These are phyloP conservation scores for Bradypodion ventrale DNA, from an alignment of 2,797 vertebrate species.

Conservation along the genomic window DNA sequence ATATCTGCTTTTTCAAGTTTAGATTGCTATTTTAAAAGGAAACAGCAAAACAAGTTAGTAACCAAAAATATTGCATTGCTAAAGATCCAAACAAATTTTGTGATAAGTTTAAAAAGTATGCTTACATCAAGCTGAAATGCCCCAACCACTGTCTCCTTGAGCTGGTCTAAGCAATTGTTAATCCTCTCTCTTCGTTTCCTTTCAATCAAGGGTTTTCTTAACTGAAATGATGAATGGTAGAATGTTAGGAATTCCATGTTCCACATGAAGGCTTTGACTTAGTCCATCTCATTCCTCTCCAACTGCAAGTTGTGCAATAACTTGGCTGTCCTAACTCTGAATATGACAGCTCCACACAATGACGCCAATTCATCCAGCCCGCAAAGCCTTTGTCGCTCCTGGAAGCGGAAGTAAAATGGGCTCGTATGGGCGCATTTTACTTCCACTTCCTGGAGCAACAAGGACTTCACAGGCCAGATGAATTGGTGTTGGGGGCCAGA, in stretches of 20 bases:
- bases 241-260: not conserved
- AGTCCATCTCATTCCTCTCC: too few species aligned
- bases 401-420: too few species aligned
- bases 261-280: not conserved
- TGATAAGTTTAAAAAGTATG: constrained; percentile 22
- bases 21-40: constrained; percentile 81
- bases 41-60: not conserved
- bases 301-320: too few species aligned
- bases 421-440: too few species aligned
- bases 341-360: not conserved
- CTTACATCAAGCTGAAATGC: constrained; percentile 89
- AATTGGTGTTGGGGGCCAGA: too few species aligned
- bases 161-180: constrained; percentile 88
- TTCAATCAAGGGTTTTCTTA: constrained; percentile 90
- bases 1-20: constrained; percentile 92
- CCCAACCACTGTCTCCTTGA: constrained; percentile 87
- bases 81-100: not conserved
- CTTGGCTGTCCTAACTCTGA: not conserved
- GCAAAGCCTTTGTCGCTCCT: too few species aligned
- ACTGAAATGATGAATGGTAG: constrained; percentile 65
- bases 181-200: constrained; percentile 90
- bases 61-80: not conserved
- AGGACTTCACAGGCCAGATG: too few species aligned
- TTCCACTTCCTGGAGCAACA: too few species aligned
- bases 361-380: too few species aligned